A percentile compares a stretch with the other conserved stretches of the same genome.
Evolutionary conservation across 2,888 invertebrate species (phyloP).

Genomic region (Xestia ashworthii): DNA sequence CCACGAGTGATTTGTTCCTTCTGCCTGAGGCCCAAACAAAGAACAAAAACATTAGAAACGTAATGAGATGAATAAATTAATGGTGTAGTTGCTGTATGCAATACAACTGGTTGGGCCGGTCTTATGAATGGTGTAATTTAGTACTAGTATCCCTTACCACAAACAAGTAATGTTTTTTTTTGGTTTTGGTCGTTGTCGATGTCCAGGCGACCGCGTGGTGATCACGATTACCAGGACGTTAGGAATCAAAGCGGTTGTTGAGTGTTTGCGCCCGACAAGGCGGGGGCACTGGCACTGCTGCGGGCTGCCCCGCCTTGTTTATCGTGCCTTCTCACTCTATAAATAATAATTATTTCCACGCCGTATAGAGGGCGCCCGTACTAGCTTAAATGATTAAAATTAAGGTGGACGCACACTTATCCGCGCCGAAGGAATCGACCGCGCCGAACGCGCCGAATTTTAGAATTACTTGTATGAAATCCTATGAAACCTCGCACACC

Average conservation of each 20-base stretch:
- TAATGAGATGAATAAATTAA: not conserved
- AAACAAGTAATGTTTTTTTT: not conserved
- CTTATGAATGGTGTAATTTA: not conserved
- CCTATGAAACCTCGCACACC: too few species aligned
- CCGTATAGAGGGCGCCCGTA: not conserved
- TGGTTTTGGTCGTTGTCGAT: constrained; percentile 26
- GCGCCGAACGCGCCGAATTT: too few species aligned
- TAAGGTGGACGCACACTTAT: too few species aligned
- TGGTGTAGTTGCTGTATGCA: not conserved
- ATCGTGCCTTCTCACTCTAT: constrained; percentile 11
- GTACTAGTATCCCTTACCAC: not conserved
- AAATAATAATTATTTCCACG: not conserved
- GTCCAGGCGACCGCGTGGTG: constrained; percentile 63
- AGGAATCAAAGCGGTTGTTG: constrained; percentile 37
- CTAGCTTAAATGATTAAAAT: not conserved
- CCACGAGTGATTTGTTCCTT: not conserved
- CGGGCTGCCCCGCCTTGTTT: not conserved
- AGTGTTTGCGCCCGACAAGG: not conserved
- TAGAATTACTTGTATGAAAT: too few species aligned
- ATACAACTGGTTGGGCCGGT: not conserved
- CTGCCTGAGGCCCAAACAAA: too few species aligned
- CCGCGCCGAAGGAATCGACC: too few species aligned
- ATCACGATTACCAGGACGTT: constrained; percentile 59
- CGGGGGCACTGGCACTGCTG: too few species aligned
- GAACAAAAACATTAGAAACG: not conserved